These are phyloP conservation scores for Ophiothrix spiculata DNA, from an alignment of 35 echinoderm and acorn worm genomes.

Conservation along the genomic window DNA sequence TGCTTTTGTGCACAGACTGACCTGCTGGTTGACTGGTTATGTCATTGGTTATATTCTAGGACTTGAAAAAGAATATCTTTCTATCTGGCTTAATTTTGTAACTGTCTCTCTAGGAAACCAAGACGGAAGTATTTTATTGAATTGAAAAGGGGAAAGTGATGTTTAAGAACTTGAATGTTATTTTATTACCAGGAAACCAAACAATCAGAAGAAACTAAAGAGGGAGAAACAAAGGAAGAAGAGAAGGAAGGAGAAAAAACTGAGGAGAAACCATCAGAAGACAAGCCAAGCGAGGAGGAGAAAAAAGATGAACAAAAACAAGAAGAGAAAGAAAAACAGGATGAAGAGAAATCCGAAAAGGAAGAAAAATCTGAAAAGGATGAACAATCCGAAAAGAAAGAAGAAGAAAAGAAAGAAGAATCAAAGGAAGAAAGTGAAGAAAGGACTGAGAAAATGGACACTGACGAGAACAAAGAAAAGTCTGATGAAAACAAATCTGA, in stretches of 20 bases:
- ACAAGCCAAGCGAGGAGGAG: slow-evolving; percentile 14
- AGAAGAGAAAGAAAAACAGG: not conserved
- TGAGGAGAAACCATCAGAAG: not conserved
- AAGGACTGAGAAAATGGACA: not conserved
- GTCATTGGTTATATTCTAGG: too few relatives aligned
- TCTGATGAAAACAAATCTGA: not conserved
- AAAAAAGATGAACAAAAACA: not conserved
- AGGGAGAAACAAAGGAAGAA: not conserved
- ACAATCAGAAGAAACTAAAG: not conserved
- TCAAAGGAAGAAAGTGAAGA: not conserved
- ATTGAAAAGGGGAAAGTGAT: too few relatives aligned
- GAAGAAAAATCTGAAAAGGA: slow-evolving; percentile 11
- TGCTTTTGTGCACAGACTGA: too few relatives aligned
- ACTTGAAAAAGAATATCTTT: too few relatives aligned
- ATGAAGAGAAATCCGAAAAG: not conserved
- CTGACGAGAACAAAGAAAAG: not conserved
- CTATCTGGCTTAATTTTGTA: too few relatives aligned
- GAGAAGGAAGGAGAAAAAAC: not conserved
- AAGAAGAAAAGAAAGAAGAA: not conserved
- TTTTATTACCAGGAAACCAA: too few relatives aligned
- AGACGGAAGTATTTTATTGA: too few relatives aligned
- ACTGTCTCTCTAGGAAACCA: too few relatives aligned
- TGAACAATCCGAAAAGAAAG: not conserved
- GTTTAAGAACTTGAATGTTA: too few relatives aligned
- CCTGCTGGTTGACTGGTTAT: too few relatives aligned